Evolutionary conservation across 1,140 invertebrate species (phyloP), one percentile per base, ranked within the genome.

Genomic region (Zaprionus davidi): DNA sequence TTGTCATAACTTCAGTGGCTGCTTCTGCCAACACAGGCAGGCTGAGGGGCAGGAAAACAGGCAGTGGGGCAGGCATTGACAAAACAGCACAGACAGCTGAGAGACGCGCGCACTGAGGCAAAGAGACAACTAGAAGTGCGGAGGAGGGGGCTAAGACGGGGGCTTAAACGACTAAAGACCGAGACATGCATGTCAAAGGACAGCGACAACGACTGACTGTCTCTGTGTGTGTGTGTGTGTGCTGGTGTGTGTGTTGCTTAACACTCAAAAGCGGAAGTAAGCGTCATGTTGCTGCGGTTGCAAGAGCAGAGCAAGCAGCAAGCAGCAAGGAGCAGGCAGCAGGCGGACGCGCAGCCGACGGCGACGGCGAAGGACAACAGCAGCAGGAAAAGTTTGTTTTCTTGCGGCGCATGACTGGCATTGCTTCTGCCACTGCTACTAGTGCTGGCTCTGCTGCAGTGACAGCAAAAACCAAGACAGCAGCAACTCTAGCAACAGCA

Each of bases 221-320:
- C 28, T 49, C 26, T 59, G 13, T 5, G 15, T 62, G 26, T 66
- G 9, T 64, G 60, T 75, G 24, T 41, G n/a, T 31, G 17, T 55
- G 6, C 69, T 36, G 26, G 53, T 68, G 57, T 71, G 55, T 78
- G 73, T 80, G 68, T 87, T 88, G 84, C 75, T 88, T 84, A 88
- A 88, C 84, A 88, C 85, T 88, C 76, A 90, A 88, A 88, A 84
- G 85, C 84, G 84, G 84, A 88, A 88, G 84, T 88, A 84, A 88
- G 84, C 81, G 78, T 76, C 85, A 67, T 84, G 75, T 81, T 71
- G 49, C 78, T 87, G 83, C 68, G 83, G 84, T 88, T 56, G 71
- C 72, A 51, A 15, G 46, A 60, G 59, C 31, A 41, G 38, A 41
- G 71, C 55, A 22, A 22, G 64, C 49, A 13, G 22, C 38, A 53